Conservation (phyloP, 2,113 vertebrate species). For the Nothocercus julius region DNA sequence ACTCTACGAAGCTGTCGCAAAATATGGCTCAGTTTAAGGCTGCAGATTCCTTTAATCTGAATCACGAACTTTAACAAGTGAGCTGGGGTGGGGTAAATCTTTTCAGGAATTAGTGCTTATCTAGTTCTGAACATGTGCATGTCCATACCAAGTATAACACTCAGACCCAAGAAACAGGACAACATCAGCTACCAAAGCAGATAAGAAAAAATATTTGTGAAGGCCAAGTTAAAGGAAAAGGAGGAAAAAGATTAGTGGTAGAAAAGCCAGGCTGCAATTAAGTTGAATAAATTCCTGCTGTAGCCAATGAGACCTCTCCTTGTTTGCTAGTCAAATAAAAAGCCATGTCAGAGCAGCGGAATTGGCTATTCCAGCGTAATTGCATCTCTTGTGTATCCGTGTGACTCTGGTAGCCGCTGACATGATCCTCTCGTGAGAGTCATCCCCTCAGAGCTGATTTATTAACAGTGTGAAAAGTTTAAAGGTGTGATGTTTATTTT, state of each 20-base stretch:
- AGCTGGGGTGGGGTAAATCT: background rate
- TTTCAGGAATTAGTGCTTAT: background rate
- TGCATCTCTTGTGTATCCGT: slow-evolving; percentile 64
- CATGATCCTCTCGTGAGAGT: slow-evolving; percentile 11
- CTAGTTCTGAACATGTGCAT: background rate
- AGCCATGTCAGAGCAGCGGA: slow-evolving; percentile 18
- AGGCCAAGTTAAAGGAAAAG: background rate
- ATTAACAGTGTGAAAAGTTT: slow-evolving; percentile 42
- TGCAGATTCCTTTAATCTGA: background rate
- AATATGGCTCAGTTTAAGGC: background rate
- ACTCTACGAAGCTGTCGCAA: background rate
- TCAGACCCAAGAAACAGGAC: background rate
- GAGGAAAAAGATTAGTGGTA: slow-evolving; percentile 21
- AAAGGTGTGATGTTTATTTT: slow-evolving; percentile 63
- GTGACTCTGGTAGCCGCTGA: slow-evolving; percentile 39
- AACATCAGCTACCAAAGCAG: background rate
- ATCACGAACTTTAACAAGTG: background rate
- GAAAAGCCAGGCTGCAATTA: slow-evolving; percentile 52
- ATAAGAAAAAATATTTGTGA: background rate
- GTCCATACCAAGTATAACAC: background rate
- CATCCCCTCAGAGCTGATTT: slow-evolving; percentile 57
- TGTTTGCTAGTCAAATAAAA: slow-evolving; percentile 64
- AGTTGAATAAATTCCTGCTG: slow-evolving; percentile 47
- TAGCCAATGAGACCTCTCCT: background rate
- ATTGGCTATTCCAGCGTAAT: slow-evolving; percentile 49